phyloP scores from a whole-genome alignment of 2,888 invertebrate genomes.

The Psococerastis gibbosa region DNA sequence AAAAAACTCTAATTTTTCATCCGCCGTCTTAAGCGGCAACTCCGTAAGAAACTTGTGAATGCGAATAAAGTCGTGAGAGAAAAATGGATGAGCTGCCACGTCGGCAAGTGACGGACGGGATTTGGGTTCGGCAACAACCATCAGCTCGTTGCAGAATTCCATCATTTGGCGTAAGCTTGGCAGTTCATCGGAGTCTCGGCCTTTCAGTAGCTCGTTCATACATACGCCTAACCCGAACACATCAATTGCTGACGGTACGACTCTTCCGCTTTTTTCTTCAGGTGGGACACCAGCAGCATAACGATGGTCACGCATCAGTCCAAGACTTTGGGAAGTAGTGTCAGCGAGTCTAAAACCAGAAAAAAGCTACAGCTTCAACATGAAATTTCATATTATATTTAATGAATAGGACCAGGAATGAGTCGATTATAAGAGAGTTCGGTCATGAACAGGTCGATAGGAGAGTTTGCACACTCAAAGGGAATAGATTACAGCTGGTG shows the following conservation, averaged over 20 bases:
- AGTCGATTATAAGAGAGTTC: too few relatives aligned
- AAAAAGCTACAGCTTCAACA: too few relatives aligned
- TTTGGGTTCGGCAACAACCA: conserved; percentile 43
- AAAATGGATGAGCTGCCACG: conserved; percentile 52
- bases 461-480: too few relatives aligned
- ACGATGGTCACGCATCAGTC: conserved; percentile 42
- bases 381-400: too few relatives aligned
- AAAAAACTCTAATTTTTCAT: conserved; percentile 64
- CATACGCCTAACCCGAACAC: conserved; percentile 58
- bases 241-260: conserved; percentile 38
- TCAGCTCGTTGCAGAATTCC: conserved; percentile 43
- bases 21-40: conserved; percentile 56
- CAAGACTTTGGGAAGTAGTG: too few relatives aligned
- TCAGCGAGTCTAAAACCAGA: too few relatives aligned
- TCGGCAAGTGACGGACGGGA: conserved; percentile 46
- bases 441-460: too few relatives aligned
- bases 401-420: too few relatives aligned
- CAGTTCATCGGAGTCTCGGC: conserved; percentile 40
- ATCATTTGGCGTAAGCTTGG: conserved; percentile 49
- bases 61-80: conserved; percentile 66
- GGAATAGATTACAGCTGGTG: too few relatives aligned
- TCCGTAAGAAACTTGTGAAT: conserved; percentile 69
- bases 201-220: conserved; percentile 50
- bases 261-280: conserved; percentile 39
- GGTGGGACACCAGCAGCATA: conserved; percentile 54